phyloP scores from a whole-genome alignment of 2,113 vertebrate species.

The Xenotilapia leptura region DNA sequence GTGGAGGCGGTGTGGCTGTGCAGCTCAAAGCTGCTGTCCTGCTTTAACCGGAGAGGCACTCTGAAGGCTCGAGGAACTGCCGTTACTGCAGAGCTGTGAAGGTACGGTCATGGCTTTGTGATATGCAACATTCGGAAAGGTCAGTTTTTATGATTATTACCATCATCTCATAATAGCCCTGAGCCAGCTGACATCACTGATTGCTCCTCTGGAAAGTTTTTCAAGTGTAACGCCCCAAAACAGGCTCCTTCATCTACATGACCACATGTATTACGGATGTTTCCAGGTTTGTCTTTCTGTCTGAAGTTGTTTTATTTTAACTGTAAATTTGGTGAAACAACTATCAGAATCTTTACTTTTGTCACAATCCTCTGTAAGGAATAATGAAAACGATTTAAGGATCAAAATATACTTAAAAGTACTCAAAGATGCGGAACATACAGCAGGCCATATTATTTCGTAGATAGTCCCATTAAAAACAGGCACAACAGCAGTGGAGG shows the following conservation, averaged over 20 bases:
- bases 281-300: not conserved
- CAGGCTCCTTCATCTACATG: not conserved
- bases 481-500: not conserved
- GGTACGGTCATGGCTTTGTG: not conserved
- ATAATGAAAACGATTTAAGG: fast-evolving
- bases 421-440: not conserved
- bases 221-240: not conserved
- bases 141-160: not conserved
- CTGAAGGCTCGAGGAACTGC: not conserved
- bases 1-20: not conserved
- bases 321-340: not conserved
- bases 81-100: not conserved
- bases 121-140: not conserved
- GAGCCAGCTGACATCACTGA: not conserved
- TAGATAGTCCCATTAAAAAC: not conserved
- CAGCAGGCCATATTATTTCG: not conserved
- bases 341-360: not conserved
- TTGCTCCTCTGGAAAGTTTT: not conserved
- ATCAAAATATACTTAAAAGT: not conserved
- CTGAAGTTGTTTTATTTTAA: not conserved
- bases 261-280: not conserved
- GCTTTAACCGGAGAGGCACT: not conserved
- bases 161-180: not conserved
- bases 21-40: not conserved
- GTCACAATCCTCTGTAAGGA: not conserved